Conservation (phyloP, 2,113 vertebrate genomes). For the Pomatostomus ruficeps region DNA sequence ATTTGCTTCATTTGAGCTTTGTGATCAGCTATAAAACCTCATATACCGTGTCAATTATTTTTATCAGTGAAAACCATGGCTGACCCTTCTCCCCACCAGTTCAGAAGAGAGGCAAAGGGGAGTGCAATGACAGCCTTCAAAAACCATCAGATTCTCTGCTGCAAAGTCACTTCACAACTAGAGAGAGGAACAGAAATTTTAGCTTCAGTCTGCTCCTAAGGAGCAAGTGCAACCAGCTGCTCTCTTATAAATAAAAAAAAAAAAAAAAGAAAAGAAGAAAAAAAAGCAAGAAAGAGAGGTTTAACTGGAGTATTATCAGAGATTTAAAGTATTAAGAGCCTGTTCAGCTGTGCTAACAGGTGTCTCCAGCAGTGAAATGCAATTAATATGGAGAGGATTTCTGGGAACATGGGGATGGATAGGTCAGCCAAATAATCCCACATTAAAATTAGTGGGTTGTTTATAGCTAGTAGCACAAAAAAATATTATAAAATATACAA, state of each 20-base stretch:
- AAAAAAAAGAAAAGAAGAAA: background rate
- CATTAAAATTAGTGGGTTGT: background rate
- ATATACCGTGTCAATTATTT: fast-evolving
- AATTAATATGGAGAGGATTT: slow-evolving; percentile 22
- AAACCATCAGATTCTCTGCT: background rate
- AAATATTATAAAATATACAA: background rate
- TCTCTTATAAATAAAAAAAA: background rate
- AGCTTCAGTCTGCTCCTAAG: background rate
- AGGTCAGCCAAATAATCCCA: slow-evolving; percentile 40
- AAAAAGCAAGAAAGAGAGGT: background rate
- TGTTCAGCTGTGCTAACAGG: slow-evolving; percentile 44
- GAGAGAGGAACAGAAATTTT: background rate
- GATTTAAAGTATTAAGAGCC: slow-evolving; percentile 8
- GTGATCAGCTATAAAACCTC: background rate
- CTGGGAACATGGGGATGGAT: slow-evolving; percentile 21
- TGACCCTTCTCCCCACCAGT: background rate
- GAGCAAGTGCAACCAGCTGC: background rate
- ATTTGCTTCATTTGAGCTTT: background rate
- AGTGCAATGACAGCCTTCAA: background rate
- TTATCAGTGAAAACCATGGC: background rate
- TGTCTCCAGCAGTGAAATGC: slow-evolving; percentile 45
- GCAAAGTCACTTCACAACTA: background rate
- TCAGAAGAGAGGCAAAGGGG: background rate
- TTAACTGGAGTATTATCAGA: slow-evolving; percentile 24
- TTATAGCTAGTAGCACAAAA: background rate